A percentile compares a stretch with the other conserved stretches of the same genome.
Evolutionary conservation across 2,797 vertebrate genomes (phyloP).

Genomic region (Siniperca scherzeri): DNA sequence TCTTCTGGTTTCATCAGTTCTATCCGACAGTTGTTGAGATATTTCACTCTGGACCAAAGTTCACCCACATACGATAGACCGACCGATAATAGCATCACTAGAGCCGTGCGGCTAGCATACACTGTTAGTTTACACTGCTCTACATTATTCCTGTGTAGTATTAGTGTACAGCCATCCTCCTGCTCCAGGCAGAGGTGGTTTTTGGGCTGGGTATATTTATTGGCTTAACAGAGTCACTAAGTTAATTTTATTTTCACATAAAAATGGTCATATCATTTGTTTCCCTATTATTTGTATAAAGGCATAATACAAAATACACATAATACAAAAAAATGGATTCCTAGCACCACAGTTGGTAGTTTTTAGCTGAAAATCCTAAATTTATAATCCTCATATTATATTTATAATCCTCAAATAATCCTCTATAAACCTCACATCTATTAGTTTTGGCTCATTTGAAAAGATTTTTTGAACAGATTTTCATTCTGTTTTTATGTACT

Average conservation of each 20-base stretch:
- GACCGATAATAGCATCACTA: background rate
- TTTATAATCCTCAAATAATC: too few relatives aligned
- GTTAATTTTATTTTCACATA: constrained; percentile 24
- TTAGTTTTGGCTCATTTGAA: constrained; percentile 2
- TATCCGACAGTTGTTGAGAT: background rate
- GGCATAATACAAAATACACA: constrained; percentile 16
- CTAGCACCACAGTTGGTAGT: constrained; percentile 6
- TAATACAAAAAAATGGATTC: constrained; percentile 21
- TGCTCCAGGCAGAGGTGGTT: constrained; percentile 27
- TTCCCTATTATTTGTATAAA: constrained; percentile 16
- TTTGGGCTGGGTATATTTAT: background rate
- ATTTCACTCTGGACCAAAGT: background rate
- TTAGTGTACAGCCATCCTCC: constrained; percentile 1
- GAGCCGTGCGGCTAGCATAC: background rate
- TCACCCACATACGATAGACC: background rate
- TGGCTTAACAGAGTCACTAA: background rate
- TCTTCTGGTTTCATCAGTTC: background rate
- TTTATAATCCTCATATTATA: constrained; percentile 3
- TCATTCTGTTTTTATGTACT: background rate
- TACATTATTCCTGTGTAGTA: background rate
- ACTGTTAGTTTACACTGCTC: background rate
- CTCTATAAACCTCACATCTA: background rate
- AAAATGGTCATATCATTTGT: background rate
- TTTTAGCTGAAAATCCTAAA: constrained; percentile 6
- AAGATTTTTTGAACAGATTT: background rate